Evolutionary conservation across 2,888 invertebrate species (phyloP).

Genomic region (Limnephilus auricula): DNA sequence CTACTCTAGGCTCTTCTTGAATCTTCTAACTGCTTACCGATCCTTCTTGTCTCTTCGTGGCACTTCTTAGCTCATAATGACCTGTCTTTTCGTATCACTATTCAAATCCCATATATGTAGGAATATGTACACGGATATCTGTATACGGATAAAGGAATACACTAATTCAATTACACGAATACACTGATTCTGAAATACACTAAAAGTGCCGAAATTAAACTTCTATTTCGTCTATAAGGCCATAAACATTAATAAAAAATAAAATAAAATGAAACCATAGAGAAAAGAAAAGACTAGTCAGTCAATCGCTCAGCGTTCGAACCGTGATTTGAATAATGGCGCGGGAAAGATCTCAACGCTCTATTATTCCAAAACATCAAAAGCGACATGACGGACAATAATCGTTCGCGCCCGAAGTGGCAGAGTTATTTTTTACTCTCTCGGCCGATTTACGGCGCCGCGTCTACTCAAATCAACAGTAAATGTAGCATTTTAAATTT

Average conservation of each 20-base stretch:
- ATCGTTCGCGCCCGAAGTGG: constrained; percentile 30
- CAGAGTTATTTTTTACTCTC: background rate
- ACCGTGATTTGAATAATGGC: constrained; percentile 37
- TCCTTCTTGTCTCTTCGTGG: too few relatives aligned
- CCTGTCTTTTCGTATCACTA: too few relatives aligned
- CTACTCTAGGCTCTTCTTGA: too few relatives aligned
- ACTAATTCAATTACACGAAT: too few relatives aligned
- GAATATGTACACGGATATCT: too few relatives aligned
- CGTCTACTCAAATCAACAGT: background rate
- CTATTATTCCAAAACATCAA: constrained; percentile 67
- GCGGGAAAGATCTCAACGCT: constrained; percentile 60
- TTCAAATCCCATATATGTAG: too few relatives aligned
- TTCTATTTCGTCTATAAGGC: background rate
- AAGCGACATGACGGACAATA: constrained; percentile 66
- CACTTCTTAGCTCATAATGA: too few relatives aligned
- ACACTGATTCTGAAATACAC: too few relatives aligned
- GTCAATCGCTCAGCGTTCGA: constrained; percentile 45
- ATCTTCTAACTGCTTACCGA: too few relatives aligned
- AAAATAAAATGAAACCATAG: background rate
- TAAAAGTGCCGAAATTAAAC: too few relatives aligned
- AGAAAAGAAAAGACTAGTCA: constrained; percentile 21
- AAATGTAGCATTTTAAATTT: background rate
- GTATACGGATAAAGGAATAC: too few relatives aligned
- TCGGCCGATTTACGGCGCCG: constrained; percentile 31
- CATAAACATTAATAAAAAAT: background rate